Evolutionary conservation across 2,113 vertebrate species (phyloP), one percentile per base, ranked within the genome.

Genomic region (Protobothrops flavoviridis): DNA sequence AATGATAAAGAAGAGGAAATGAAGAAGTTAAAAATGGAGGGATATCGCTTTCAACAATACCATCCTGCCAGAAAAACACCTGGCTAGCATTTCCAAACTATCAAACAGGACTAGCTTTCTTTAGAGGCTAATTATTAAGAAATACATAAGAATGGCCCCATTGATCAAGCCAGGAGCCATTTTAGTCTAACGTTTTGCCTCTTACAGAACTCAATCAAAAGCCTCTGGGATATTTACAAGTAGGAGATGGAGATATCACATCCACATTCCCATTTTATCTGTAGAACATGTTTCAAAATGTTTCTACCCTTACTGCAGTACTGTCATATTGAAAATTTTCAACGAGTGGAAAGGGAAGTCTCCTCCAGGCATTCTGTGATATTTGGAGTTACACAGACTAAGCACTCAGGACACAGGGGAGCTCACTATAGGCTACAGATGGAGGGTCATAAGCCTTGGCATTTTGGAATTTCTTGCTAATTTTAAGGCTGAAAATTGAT

Each of bases 61-160:
- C 26, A 93, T 24, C 39, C 4, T 90, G 45, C 50, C 43, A 94
- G 92, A 86, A 90, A 50, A 92, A 89, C 8, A 53, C 87, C 74
- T 92, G 96, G 88, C n/a, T 45, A 57, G 29, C 91, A 90, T 90
- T 43, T 56, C 0, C 29, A n/a, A 53, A 57, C 15, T 91, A 23
- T 59, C 88, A 91, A 1, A 8, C 24, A 39, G 29, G 11, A 57
- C 7, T 17, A 29, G 33, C 26, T 5, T 52, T 57, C 23, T 85
- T 11, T 69, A 45, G 10, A 39, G 13, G 53, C 11, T 52, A 33
- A 89, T 52, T 87, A 55, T 61, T 88, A 94, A 61, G 74, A 89
- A 20, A 39, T 39, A 39, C 17, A 8, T 17, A 17, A 17, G 64
- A 33, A 74, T 74, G 17, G 33, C 2, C 74, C 33, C 39, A 33